These are phyloP conservation scores for Brachionus rubens DNA, from an alignment of 1,140 invertebrate species.

Conservation along the genomic window DNA sequence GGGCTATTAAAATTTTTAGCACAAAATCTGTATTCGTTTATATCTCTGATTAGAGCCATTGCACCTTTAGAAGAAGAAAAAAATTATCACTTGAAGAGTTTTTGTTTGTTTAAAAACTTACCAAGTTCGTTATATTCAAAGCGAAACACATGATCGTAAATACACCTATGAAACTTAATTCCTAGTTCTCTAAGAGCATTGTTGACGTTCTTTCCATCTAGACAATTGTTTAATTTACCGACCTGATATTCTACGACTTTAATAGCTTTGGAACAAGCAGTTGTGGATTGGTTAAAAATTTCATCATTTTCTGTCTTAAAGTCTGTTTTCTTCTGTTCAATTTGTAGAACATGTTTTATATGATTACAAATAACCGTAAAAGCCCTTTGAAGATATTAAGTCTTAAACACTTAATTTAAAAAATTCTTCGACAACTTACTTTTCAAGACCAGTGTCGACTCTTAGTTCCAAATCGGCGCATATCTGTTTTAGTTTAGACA, in stretches of 20 bases:
- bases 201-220: slow-evolving; percentile 90
- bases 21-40: slow-evolving; percentile 85
- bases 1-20: slow-evolving; percentile 71
- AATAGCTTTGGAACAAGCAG: slow-evolving; percentile 83
- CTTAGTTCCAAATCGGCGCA: slow-evolving; percentile 85
- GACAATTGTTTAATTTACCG: slow-evolving; percentile 73
- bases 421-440: no score
- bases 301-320: slow-evolving; percentile 76
- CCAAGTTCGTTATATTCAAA: slow-evolving; percentile 92
- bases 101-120: slow-evolving; percentile 51
- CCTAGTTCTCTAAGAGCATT: slow-evolving; percentile 83
- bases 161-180: slow-evolving; percentile 81
- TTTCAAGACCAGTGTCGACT: slow-evolving; percentile 81
- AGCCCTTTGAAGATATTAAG: slow-evolving; percentile 69
- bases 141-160: slow-evolving; percentile 88
- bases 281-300: slow-evolving; percentile 51
- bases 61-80: slow-evolving; percentile 67
- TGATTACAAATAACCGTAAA: slow-evolving; percentile 82
- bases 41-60: slow-evolving; percentile 94
- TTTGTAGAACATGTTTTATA: slow-evolving; percentile 82
- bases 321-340: slow-evolving; percentile 90
- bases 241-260: slow-evolving; percentile 76
- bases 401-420: no score
- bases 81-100: neutral
- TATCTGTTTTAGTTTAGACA: slow-evolving; percentile 63